Percentiles rank a stretch among this genome's conserved stretches.
Evolutionary conservation across 2,113 vertebrate species (phyloP).

Genomic region (Melanerpes formicivorus): DNA sequence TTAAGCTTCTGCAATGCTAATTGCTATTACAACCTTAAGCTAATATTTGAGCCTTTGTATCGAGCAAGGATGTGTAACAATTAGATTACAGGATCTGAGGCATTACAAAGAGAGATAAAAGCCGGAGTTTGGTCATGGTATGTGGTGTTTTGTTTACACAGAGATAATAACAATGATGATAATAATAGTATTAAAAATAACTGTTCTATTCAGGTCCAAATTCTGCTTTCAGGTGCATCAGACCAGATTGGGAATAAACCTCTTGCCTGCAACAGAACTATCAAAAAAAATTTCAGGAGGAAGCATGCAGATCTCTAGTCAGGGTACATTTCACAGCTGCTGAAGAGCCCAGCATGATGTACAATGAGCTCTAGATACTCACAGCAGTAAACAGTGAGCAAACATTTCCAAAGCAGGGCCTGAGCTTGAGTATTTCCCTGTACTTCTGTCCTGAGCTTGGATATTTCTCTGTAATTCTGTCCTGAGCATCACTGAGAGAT

Average conservation of each 20-base stretch:
- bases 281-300: background rate
- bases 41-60: conserved; percentile 71
- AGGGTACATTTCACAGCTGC: background rate
- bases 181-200: conserved; percentile 1
- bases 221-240: background rate
- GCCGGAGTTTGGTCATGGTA: conserved; percentile 17
- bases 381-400: background rate
- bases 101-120: conserved; percentile 58
- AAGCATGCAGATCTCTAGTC: background rate
- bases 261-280: background rate
- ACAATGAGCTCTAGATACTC: background rate
- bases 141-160: conserved; percentile 48
- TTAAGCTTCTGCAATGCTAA: conserved; percentile 65
- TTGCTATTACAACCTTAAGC: conserved; percentile 66
- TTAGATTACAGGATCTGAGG: conserved; percentile 72
- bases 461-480: background rate
- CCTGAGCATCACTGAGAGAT: background rate
- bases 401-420: background rate
- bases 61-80: conserved; percentile 67
- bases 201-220: background rate
- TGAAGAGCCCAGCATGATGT: background rate
- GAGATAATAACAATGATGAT: background rate
- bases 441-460: background rate
- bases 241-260: background rate
- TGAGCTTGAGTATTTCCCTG: background rate